Conservation (phyloP, 2,888 invertebrate genomes). For the Cataglyphis livida region DNA sequence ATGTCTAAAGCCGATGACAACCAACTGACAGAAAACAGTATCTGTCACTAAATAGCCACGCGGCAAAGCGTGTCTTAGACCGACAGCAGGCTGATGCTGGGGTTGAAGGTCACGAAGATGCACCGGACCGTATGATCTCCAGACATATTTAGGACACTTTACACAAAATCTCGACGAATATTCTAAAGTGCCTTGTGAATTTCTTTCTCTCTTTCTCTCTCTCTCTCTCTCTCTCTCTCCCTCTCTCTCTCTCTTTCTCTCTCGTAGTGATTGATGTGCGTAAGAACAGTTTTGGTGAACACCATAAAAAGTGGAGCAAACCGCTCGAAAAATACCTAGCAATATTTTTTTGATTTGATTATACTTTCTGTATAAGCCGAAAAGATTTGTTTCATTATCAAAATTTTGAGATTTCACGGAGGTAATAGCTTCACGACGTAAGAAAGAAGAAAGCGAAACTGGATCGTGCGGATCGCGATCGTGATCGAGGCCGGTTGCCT, state of each 20-base stretch:
- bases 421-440: neutral
- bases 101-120: slow-evolving; percentile 70
- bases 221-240: too few species aligned
- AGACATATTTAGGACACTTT: slow-evolving; percentile 22
- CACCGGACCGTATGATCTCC: slow-evolving; percentile 57
- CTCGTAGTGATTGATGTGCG: slow-evolving; percentile 45
- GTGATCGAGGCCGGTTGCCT: slow-evolving; percentile 54
- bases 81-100: slow-evolving; percentile 59
- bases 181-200: slow-evolving; percentile 62
- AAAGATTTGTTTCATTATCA: neutral
- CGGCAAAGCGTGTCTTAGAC: slow-evolving; percentile 58
- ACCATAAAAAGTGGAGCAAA: slow-evolving; percentile 28
- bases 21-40: slow-evolving; percentile 42
- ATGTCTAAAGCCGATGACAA: slow-evolving; percentile 34
- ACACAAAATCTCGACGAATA: slow-evolving; percentile 38
- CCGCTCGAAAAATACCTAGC: slow-evolving; percentile 25
- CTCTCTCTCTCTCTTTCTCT: neutral
- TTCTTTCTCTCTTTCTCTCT: neutral
- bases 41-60: slow-evolving; percentile 63
- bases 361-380: slow-evolving; percentile 6
- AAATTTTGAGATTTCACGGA: neutral
- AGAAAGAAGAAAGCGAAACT: slow-evolving; percentile 54
- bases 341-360: slow-evolving; percentile 27
- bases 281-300: slow-evolving; percentile 44
- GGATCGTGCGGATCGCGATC: slow-evolving; percentile 63